These are phyloP conservation scores for Phalacrocorax carbo DNA, from an alignment of 2,113 vertebrate species.

Conservation along the genomic window DNA sequence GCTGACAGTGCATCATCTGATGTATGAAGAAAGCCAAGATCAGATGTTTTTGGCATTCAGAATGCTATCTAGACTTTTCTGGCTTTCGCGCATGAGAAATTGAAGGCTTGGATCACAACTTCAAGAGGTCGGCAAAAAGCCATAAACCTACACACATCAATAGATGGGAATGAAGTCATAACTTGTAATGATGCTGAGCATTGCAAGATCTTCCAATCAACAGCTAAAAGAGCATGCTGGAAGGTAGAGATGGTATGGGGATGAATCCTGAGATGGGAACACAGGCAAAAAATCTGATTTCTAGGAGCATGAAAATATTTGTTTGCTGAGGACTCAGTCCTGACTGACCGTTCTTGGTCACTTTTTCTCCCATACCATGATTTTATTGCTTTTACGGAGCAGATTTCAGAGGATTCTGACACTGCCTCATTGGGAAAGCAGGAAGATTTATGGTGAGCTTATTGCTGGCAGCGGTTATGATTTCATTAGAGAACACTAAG, in stretches of 20 bases:
- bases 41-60: background rate
- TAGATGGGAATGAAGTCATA: slow-evolving; percentile 20
- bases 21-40: background rate
- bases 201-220: background rate
- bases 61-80: background rate
- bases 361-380: background rate
- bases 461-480: background rate
- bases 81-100: background rate
- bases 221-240: background rate
- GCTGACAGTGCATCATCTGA: background rate
- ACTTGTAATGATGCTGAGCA: slow-evolving; percentile 1
- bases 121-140: slow-evolving; percentile 6
- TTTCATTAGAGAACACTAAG: slow-evolving; percentile 43
- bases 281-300: background rate
- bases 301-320: background rate
- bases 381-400: background rate
- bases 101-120: background rate
- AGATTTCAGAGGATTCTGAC: background rate
- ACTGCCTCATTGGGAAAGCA: background rate
- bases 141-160: background rate
- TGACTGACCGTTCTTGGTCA: background rate
- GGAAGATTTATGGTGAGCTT: slow-evolving; percentile 33
- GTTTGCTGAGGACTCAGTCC: background rate
- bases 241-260: background rate
- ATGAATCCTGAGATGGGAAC: background rate